Evolutionary conservation across 2,113 vertebrate species (phyloP), one percentile per base, ranked within the genome.

Genomic region (Sterna hirundo): DNA sequence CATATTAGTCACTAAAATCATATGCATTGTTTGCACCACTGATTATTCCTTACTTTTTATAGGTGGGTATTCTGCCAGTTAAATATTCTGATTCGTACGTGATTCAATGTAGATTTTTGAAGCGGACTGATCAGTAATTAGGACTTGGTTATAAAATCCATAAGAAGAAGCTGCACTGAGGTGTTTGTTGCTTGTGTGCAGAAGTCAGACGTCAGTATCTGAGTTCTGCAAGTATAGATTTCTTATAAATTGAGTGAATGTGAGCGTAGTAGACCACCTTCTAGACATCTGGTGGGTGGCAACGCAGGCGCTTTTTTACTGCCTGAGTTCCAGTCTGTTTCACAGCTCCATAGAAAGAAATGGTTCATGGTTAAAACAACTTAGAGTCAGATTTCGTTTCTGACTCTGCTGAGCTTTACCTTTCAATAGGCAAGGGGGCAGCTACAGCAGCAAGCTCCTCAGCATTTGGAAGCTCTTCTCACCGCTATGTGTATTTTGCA

Each of bases 251-350:
- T 55, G 78, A 38, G 47, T 38, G 90, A 61, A 26, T 30, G 13
- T 71, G n/a, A 72, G 44, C 0, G 0, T 25, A 58, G 78, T 42
- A 85, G 95, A 96, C 95, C 95, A 96, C 94, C 90, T 93, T 90
- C 84, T 83, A 94, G 90, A 60, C 85, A 87, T 62, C 70, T 80
- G 66, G 92, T 94, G 95, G 88, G 94, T 96, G 95, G 96, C 88
- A 96, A 77, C 2, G 2, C 78, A 75, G 65, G 87, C n/a, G 3
- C 22, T 46, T 83, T 97, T 95, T 94, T 94, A 93, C 82, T 85
- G 82, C 90, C 61, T 15, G 40, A 71, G 88, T 97, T 94, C 90
- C 94, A 96, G 82, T 90, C 92, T 87, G 65, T 71, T 96, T 71
- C 94, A 77, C n/a, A 69, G 66, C 82, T 92, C 85, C 52, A 13